Percentiles rank a stretch among this genome's conserved stretches.
These are phyloP conservation scores for Eupithecia inturbata DNA, from an alignment of 2,888 invertebrate genomes.

Conservation along the genomic window DNA sequence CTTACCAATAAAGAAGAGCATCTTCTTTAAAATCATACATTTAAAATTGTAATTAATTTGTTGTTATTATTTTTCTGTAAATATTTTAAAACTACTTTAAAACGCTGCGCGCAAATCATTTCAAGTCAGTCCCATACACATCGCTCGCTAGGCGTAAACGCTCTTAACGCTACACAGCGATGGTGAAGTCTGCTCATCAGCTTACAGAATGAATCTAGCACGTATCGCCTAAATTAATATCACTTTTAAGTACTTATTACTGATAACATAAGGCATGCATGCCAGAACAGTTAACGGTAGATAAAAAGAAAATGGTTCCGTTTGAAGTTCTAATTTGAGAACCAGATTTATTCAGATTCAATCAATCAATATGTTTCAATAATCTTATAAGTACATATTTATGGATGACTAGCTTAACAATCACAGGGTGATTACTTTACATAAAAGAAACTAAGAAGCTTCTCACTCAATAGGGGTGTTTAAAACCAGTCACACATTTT, in stretches of 20 bases:
- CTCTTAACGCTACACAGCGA: not conserved
- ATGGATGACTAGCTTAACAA: constrained; percentile 41
- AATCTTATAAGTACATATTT: constrained; percentile 21
- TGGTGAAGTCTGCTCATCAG: not conserved
- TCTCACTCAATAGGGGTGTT: constrained; percentile 40
- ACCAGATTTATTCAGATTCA: constrained; percentile 41
- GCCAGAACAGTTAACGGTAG: constrained; percentile 45
- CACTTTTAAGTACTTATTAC: constrained; percentile 75
- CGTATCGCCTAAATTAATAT: constrained; percentile 81
- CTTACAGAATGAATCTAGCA: constrained; percentile 74
- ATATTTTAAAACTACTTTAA: no score
- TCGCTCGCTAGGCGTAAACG: no score
- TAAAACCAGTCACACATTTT: constrained; percentile 34
- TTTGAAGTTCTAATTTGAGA: constrained; percentile 51
- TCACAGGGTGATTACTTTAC: constrained; percentile 40
- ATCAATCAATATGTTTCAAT: constrained; percentile 12
- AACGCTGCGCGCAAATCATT: no score
- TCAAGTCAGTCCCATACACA: no score
- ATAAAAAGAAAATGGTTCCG: constrained; percentile 50
- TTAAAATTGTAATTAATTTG: no score
- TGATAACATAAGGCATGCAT: constrained; percentile 45
- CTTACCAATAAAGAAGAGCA: no score
- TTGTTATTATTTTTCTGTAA: no score
- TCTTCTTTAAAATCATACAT: no score
- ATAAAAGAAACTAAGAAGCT: constrained; percentile 18